Conservation (phyloP, 30 jellyfish, hydroid and myxozoan species). For the Sanderia malayensis region DNA sequence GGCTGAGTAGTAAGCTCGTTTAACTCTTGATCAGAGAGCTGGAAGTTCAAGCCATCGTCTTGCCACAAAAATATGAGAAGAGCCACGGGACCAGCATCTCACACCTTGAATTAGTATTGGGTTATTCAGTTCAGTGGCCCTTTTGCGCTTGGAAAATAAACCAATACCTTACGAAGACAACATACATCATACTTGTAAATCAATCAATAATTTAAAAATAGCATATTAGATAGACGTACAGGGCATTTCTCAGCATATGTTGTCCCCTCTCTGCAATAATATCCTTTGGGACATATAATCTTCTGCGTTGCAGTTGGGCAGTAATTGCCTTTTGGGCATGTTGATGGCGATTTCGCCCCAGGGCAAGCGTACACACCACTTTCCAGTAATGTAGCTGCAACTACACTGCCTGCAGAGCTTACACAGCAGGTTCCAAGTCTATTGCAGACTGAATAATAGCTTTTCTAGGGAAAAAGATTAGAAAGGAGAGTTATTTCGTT, state of each 20-base stretch:
- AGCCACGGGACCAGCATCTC: too few relatives aligned
- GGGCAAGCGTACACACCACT: constrained; percentile 38
- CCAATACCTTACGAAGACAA: too few relatives aligned
- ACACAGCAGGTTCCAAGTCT: constrained; percentile 44
- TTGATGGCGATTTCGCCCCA: constrained; percentile 9
- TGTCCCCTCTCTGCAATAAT: constrained; percentile 50
- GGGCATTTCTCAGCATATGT: constrained; percentile 39
- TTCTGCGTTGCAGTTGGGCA: constrained; percentile 36
- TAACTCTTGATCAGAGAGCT: too few relatives aligned
- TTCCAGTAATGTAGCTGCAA: constrained; percentile 9
- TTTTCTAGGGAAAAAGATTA: constrained; percentile 15
- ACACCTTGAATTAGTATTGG: too few relatives aligned
- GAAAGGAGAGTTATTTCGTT: neutral
- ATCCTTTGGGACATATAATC: constrained; percentile 33
- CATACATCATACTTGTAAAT: too few relatives aligned
- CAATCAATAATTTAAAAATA: too few relatives aligned
- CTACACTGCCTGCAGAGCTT: neutral
- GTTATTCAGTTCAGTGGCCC: too few relatives aligned
- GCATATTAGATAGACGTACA: constrained; percentile 3
- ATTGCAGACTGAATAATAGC: constrained; percentile 19
- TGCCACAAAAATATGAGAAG: too few relatives aligned
- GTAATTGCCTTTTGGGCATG: constrained; percentile 41
- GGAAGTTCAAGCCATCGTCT: too few relatives aligned
- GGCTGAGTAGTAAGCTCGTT: too few relatives aligned
- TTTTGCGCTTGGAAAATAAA: too few relatives aligned